phyloP scores from a whole-genome alignment of 2,797 vertebrate genomes.

The Ataeniobius toweri region DNA sequence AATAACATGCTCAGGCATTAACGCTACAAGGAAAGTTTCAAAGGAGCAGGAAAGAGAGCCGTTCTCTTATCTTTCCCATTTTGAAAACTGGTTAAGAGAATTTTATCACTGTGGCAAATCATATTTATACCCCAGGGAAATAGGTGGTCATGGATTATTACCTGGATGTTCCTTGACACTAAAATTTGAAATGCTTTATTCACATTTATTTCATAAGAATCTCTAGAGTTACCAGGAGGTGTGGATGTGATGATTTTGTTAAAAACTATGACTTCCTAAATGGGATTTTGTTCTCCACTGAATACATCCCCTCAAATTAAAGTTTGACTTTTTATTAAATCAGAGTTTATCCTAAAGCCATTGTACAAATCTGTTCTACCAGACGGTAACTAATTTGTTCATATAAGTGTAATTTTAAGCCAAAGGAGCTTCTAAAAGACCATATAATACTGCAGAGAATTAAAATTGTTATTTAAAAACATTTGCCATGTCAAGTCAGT shows the following conservation, averaged over 20 bases:
- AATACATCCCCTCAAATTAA: not conserved
- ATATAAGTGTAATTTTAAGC: not conserved
- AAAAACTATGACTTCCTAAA: no score
- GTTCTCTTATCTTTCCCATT: not conserved
- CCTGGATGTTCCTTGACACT: not conserved
- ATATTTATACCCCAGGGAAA: not conserved
- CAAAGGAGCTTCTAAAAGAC: not conserved
- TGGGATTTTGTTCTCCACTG: no score
- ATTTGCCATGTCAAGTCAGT: not conserved
- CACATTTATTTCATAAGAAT: not conserved
- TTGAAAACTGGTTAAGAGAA: not conserved
- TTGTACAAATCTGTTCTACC: not conserved
- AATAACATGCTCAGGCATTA: no score
- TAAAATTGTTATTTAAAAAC: not conserved
- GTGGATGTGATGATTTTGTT: no score
- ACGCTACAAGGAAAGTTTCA: no score
- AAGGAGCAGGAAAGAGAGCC: no score
- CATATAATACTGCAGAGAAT: not conserved
- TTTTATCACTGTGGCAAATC: not conserved
- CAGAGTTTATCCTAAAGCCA: not conserved
- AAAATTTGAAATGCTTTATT: not conserved
- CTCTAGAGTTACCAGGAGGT: not conserved
- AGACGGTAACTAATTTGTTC: not conserved
- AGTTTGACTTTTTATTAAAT: not conserved
- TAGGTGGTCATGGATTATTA: not conserved